Evolutionary conservation across 2,888 invertebrate genomes (phyloP), one percentile per base, ranked within the genome.

Genomic region (Notodonta ziczac): DNA sequence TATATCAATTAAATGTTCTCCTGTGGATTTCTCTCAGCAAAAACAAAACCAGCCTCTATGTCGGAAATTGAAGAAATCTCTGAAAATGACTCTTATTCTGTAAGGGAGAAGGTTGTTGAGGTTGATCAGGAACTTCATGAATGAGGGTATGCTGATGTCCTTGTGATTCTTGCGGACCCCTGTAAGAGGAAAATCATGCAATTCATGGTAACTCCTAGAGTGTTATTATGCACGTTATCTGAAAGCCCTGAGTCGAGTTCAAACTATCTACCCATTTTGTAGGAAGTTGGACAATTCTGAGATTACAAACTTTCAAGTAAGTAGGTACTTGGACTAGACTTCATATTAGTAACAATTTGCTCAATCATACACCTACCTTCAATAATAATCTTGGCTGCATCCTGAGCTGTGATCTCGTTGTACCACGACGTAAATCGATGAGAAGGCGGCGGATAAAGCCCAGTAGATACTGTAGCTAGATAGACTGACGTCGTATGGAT

Each of bases 41-140:
- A 88, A 93, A 80, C 89, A 90, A 78, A 93, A 93, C 93, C 93
- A 93, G 39, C 89, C 90, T 56, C 93, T 84, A 62, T 93, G 90
- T 50, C 86, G 81, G 51, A 88, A 90, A 70, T 90, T 93, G 66
- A 92, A 93, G 77, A 93, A 93, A 69, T 93, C 93, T 0, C 82
- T 83, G 59, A 93, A 88, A 72, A 93, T 89, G 58, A 91, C 84
- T 72, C 89, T 85, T 87, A 93, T 85, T 69, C 87, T 85, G 74
- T 90, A 87, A 0, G 93, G 93, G 84, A 93, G 80, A 67, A 93
- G 83, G 76, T 89, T 89, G 82, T 83, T 83, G 10, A 93, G 67
- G 51, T 85, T 81, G 13, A 90, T 84, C 2, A 93, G 74, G 6
- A 81, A 78, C 67, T 88, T 89, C 91, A 93, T 90, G 67, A 84